Evolutionary conservation across 2,113 vertebrate species (phyloP).

Genomic region (Zosterops japonicus): DNA sequence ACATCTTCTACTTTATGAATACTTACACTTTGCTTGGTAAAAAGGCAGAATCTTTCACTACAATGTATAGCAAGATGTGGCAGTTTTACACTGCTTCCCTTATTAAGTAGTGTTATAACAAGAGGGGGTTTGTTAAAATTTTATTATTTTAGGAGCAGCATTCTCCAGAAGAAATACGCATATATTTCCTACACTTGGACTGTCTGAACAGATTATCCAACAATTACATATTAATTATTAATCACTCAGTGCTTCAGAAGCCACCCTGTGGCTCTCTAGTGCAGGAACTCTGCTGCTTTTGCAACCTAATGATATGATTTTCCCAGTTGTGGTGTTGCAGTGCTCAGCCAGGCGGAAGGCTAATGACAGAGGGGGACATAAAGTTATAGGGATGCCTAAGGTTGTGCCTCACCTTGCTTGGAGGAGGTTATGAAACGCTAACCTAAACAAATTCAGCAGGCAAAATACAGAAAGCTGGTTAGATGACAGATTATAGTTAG

Average conservation of each 20-base stretch:
- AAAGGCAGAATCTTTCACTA: not conserved
- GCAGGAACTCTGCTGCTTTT: not conserved
- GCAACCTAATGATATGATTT: conserved; percentile 30
- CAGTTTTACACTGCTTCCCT: not conserved
- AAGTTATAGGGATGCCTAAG: not conserved
- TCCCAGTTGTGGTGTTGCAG: not conserved
- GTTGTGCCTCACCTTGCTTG: not conserved
- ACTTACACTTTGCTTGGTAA: not conserved
- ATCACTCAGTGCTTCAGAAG: conserved; percentile 19
- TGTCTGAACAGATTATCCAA: conserved; percentile 25
- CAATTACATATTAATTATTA: conserved; percentile 46
- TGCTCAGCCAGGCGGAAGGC: not conserved
- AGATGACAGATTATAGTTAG: not conserved
- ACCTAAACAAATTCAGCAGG: not conserved
- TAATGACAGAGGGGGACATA: not conserved
- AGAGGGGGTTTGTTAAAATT: not conserved
- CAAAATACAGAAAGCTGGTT: not conserved
- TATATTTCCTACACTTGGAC: not conserved
- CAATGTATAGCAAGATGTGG: not conserved
- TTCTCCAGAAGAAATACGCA: not conserved
- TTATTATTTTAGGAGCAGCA: not conserved
- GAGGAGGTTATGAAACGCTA: not conserved
- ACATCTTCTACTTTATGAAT: not conserved
- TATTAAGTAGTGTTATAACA: not conserved
- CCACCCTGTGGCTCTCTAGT: not conserved